phyloP scores from a whole-genome alignment of 2,797 vertebrate genomes.

The Gila robusta region DNA sequence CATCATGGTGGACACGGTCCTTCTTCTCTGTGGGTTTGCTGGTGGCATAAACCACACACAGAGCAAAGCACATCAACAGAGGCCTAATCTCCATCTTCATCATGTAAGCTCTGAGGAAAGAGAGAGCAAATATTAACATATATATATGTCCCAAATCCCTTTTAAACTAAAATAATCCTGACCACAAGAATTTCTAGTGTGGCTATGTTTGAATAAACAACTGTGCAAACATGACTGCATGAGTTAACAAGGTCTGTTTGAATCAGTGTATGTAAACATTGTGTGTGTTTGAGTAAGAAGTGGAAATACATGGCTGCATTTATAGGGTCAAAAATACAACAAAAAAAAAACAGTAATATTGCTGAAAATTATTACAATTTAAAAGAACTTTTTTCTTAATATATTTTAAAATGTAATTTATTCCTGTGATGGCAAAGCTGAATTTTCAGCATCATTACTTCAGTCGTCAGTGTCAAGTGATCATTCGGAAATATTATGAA shows the following conservation, averaged over 20 bases:
- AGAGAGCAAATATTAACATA: not conserved
- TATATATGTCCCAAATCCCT: constrained; percentile 34
- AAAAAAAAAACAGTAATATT: not conserved
- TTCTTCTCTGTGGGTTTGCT: constrained; percentile 89
- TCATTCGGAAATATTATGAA: not conserved
- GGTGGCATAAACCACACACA: constrained; percentile 78
- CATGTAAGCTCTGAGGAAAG: constrained; percentile 77
- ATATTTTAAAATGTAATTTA: not conserved
- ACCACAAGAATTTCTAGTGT: not conserved
- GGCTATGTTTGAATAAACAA: not conserved
- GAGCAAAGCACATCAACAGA: constrained; percentile 78
- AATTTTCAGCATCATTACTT: not conserved
- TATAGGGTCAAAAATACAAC: not conserved
- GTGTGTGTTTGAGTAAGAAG: not conserved
- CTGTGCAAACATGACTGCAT: not conserved
- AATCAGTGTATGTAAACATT: constrained; percentile 17
- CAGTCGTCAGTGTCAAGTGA: not conserved
- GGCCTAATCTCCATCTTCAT: constrained; percentile 74
- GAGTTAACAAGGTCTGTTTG: not conserved
- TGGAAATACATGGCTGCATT: not conserved
- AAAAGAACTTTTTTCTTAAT: not conserved
- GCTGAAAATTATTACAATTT: no score
- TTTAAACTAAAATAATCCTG: constrained; percentile 1
- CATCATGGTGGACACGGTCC: constrained; percentile 83
- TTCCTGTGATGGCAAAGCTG: not conserved